These are phyloP conservation scores for Psylliodes chrysocephalus DNA, from an alignment of 2,888 invertebrate genomes.

Conservation along the genomic window DNA sequence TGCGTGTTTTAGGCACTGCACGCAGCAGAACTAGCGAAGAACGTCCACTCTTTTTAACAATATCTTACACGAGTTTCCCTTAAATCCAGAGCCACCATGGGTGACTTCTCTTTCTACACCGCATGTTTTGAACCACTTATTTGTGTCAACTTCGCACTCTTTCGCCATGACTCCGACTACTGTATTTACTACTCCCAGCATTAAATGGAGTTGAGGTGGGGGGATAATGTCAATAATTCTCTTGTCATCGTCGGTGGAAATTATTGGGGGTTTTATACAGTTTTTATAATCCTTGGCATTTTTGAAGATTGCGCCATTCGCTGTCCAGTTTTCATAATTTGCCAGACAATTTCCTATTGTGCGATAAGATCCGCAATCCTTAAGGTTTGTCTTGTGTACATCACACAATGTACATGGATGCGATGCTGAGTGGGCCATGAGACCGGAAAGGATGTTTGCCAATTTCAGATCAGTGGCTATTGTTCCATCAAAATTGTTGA, in stretches of 20 bases:
- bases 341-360: neutral
- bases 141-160: neutral
- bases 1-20: neutral
- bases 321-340: neutral
- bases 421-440: neutral
- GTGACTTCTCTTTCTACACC: neutral
- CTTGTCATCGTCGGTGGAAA: neutral
- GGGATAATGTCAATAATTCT: neutral
- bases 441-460: neutral
- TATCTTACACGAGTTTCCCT: neutral
- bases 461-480: too few species aligned
- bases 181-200: neutral
- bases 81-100: neutral
- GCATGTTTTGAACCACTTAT: neutral
- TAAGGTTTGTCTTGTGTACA: neutral
- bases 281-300: neutral
- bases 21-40: neutral
- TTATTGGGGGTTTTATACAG: neutral
- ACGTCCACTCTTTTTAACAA: neutral
- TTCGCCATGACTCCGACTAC: neutral
- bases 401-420: neutral
- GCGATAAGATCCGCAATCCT: neutral
- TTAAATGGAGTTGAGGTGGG: neutral
- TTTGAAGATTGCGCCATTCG: neutral
- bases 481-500: too few species aligned